Evolutionary conservation across 2,797 vertebrate genomes (phyloP), one percentile per base, ranked within the genome.

Genomic region (Enteromius viviparus): DNA sequence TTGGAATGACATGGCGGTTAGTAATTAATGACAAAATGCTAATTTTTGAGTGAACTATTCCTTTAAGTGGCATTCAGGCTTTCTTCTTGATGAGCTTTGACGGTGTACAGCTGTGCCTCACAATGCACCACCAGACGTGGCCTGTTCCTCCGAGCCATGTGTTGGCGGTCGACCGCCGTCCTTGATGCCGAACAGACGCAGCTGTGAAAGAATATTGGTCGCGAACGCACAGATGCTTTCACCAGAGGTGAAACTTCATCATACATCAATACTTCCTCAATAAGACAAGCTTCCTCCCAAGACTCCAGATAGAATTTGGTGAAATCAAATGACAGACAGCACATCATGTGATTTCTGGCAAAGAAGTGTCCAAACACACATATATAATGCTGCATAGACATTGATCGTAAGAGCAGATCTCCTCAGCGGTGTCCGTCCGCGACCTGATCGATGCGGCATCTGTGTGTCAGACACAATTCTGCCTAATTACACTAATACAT

Each of bases 401-500:
- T 85, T 64, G 81, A 87, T 87, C 74, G 53, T 80, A 71, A 89
- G 85, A 84, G 69, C 81, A 78, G 71, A 85, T 87, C 86, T 87
- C 47, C 82, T 84, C 78, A 64, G 78, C 68, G 21, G 21, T 84
- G 85, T 78, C 77, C 75, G 32, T 14, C 65, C 47, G 40, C 81
- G 34, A 70, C 55, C 55, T 70, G 77, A 88, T 89, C 89, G 64
- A 90, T 88, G 87, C 79, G 1, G 7, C 58, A 71, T 87, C 74
- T 84, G 84, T 76, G 78, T 86, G 82, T 88, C 76, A 78, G 84
- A 81, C 80, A 76, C 83, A 76, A 71, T 87, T 62, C 60, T 58
- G 77, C 49, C 85, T 88, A 89, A 90, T 89, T 87, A 84, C 85
- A 83, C 64, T 80, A 82, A 89, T 88, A 85, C 85, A 88, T 91